phyloP scores from a whole-genome alignment of 2,888 invertebrate species.

The Pollenia griseotomentosa region DNA sequence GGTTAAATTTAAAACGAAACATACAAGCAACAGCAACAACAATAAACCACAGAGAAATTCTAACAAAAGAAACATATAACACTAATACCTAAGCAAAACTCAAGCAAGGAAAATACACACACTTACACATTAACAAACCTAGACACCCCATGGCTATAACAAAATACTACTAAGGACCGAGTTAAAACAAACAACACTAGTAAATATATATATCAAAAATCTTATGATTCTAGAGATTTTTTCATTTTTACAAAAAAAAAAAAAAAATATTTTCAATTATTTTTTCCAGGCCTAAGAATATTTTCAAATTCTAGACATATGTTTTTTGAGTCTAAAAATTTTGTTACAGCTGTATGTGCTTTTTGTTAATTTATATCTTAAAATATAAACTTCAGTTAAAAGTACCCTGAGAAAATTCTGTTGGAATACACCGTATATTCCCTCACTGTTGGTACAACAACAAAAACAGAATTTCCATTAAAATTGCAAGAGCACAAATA shows the following conservation, averaged over 20 bases:
- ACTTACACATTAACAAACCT: not conserved
- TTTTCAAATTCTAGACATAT: too few relatives aligned
- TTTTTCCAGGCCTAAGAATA: too few relatives aligned
- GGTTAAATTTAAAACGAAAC: conserved; percentile 67
- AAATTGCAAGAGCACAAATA: conserved; percentile 38
- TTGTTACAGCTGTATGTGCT: too few relatives aligned
- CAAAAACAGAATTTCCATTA: conserved; percentile 35
- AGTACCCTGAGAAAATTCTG: not conserved
- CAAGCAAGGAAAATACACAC: not conserved
- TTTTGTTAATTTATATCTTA: too few relatives aligned
- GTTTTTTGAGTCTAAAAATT: too few relatives aligned
- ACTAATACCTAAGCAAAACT: conserved; percentile 10
- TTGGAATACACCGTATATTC: not conserved
- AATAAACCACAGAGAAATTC: conserved; percentile 18
- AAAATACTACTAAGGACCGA: not conserved
- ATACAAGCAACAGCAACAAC: conserved; percentile 35
- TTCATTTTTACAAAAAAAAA: too few relatives aligned
- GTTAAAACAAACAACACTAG: not conserved
- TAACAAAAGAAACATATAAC: conserved; percentile 25
- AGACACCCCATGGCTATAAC: conserved; percentile 5
- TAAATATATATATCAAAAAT: too few relatives aligned
- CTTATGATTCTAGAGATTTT: too few relatives aligned
- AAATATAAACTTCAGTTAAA: too few relatives aligned
- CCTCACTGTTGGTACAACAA: not conserved
- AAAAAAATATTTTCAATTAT: too few relatives aligned